Base-by-base conservation (phyloP, 2,888 invertebrate genomes). In the Lysandra coridon region DNA sequence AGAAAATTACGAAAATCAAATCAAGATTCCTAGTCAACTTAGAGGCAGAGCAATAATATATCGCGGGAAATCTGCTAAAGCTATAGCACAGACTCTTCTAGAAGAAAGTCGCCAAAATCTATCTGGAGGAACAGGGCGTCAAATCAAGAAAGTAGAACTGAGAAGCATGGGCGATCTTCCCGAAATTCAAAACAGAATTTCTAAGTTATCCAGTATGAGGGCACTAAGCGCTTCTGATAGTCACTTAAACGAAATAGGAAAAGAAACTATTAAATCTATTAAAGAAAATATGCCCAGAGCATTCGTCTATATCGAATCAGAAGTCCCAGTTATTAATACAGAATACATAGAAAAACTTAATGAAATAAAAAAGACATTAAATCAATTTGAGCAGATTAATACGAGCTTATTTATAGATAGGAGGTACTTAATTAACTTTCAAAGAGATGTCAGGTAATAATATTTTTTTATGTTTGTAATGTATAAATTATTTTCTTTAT, bases 31-130 rank as follows among this genome's bases (percentile, higher is more conserved):
- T 83, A 89, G 93, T 83, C 95, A 95, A 85, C 88, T 95, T 81
- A 95, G 92, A 88, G 89, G 95, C 81, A 93, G 92, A 86, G 95
- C 95, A 82, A 92, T 95, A 88, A 90, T 95, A 88, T 95, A 97
- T 76, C 95, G 96, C 85, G 97, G 97, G 78, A 97, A 96, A 94
- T 97, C 97, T 2, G 97, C 97, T 6, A 96, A 95, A 86, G 96
- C 96, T 75, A 98, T 98, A 81, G 96, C 96, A 83, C 95, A 95
- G 81, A 95, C 96, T 17, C 90, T 97, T 73, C 88, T 97, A 73
- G 94, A 95, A 64, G 96, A 96, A 84, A 96, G 95, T 60, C 87
- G 95, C 79, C 92, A 90, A 82, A 96, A 96, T 86, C 93, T 96
- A 62, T 91, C 93, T 0, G 91, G 90, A 79, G 88, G 87, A 7